Base-by-base conservation (phyloP, 2,888 invertebrate species). In the Cephalotes varians region DNA sequence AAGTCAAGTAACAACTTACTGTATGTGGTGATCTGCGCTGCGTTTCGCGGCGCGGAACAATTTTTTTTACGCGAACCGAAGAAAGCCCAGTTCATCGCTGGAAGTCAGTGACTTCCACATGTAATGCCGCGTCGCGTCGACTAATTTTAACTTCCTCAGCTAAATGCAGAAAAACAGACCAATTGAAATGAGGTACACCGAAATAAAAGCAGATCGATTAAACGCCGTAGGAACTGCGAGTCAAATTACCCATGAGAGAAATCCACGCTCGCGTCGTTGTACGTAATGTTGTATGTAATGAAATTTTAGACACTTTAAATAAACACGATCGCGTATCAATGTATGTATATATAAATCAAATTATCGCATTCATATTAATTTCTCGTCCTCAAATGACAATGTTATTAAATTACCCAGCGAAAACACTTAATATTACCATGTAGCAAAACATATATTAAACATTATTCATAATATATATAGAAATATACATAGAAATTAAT, bases 71-170 rank as follows among this genome's bases (percentile, higher is more conserved):
- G 62, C 40, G 60, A 80, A 69, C 80, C 84, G 80, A 81, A 85
- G 79, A 82, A 89, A 65, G 15, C 81, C 6, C 47, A 25, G 69
- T 82, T 86, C 79, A 81, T 54, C 64, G 62, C 25, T 34, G 76
- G 85, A 79, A 89, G 91, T 89, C 90, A 89, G 77, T 89, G 90
- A 90, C 90, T 87, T 88, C 81, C 77, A 84, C 85, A 84, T 86
- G 87, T 86, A 90, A 88, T 85, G 85, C 71, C 83, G 82, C 85
- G 85, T 74, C 83, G 87, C 85, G 86, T 65, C 84, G 87, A 88
- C 88, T 90, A 90, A 91, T 90, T 91, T 90, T 90, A 90, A 90
- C 90, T 84, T 88, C 79, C 85, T 86, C 82, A 47, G 82, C 60
- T 82, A 85, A 86, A 88, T 87, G 83, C 83, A 86, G 86, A 87